Evolutionary conservation across 2,113 vertebrate genomes (phyloP).

Genomic region (Syngnathus floridae): DNA sequence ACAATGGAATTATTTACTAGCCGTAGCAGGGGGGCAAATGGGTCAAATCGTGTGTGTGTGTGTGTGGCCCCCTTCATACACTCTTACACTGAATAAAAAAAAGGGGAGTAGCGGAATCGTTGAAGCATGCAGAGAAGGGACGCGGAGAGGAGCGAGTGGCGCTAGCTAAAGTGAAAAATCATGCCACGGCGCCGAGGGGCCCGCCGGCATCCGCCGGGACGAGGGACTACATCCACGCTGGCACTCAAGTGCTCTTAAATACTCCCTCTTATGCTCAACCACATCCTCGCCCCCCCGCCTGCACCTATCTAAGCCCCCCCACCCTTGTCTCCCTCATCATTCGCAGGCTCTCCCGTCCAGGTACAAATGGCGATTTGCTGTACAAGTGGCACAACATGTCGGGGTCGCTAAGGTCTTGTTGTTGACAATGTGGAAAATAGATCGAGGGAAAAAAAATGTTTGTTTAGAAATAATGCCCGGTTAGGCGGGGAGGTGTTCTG

Average conservation of each 20-base stretch:
- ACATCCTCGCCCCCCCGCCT: neutral
- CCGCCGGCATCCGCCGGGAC: slow-evolving; percentile 75
- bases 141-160: slow-evolving; percentile 43
- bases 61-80: slow-evolving; percentile 12
- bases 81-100: slow-evolving; percentile 51
- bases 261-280: slow-evolving; percentile 33
- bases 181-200: slow-evolving; percentile 79
- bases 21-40: slow-evolving; percentile 52
- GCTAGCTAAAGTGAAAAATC: slow-evolving; percentile 82
- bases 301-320: slow-evolving; percentile 12
- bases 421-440: slow-evolving; percentile 81
- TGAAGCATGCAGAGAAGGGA: slow-evolving; percentile 66
- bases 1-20: slow-evolving; percentile 67
- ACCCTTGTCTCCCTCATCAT: slow-evolving; percentile 9
- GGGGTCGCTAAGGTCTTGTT: slow-evolving; percentile 68
- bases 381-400: slow-evolving; percentile 79
- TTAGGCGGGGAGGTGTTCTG: slow-evolving; percentile 25
- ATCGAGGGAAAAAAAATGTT: slow-evolving; percentile 30
- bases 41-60: slow-evolving; percentile 54
- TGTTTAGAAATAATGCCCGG: slow-evolving; percentile 72
- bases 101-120: slow-evolving; percentile 65
- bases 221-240: slow-evolving; percentile 74
- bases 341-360: slow-evolving; percentile 56
- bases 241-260: slow-evolving; percentile 87
- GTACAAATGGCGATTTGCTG: slow-evolving; percentile 93